These are phyloP conservation scores for Scleropages formosus DNA, from an alignment of 2,797 vertebrate genomes.

Conservation along the genomic window DNA sequence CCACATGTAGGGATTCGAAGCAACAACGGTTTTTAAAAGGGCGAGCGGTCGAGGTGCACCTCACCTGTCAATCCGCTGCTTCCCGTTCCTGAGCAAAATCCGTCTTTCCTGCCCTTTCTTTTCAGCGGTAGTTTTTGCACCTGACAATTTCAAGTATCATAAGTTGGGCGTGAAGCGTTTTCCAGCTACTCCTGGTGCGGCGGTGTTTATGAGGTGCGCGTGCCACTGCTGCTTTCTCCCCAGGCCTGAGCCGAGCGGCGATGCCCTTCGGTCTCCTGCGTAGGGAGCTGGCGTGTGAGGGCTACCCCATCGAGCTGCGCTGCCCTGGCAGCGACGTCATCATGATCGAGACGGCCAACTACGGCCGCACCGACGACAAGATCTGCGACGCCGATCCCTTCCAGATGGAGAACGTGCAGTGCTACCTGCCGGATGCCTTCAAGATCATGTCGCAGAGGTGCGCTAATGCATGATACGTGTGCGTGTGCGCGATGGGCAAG, in stretches of 20 bases:
- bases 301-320: conserved; percentile 90
- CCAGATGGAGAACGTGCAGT: conserved; percentile 95
- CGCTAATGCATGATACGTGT: conserved; percentile 37
- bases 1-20: conserved; percentile 38
- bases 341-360: conserved; percentile 93
- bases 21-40: background rate
- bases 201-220: no score
- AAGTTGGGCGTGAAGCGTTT: background rate
- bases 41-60: background rate
- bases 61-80: conserved; percentile 6
- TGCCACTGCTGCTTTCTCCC: background rate
- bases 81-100: background rate
- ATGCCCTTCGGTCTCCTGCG: conserved; percentile 90
- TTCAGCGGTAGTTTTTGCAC: background rate
- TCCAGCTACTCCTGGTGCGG: background rate
- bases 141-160: background rate
- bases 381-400: conserved; percentile 92
- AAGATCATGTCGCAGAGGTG: conserved; percentile 95
- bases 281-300: conserved; percentile 87
- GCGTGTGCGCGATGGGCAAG: background rate
- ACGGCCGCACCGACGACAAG: conserved; percentile 90
- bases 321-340: conserved; percentile 93
- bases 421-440: conserved; percentile 88
- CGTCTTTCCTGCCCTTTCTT: background rate
- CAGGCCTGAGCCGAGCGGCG: conserved; percentile 84